Evolutionary conservation across 2,113 vertebrate genomes (phyloP).

Genomic region (Protobothrops flavoviridis): DNA sequence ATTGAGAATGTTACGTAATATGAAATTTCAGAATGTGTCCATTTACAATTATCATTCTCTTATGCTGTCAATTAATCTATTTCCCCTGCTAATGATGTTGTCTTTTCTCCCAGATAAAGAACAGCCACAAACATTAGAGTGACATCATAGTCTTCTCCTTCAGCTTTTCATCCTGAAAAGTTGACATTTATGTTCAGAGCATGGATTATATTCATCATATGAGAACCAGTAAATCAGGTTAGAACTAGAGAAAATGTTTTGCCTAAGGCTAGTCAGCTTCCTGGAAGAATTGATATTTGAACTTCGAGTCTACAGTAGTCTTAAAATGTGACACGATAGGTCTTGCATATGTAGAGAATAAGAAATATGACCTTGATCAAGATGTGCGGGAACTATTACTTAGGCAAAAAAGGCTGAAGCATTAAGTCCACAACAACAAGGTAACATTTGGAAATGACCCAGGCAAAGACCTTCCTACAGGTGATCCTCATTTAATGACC

Average conservation of each 20-base stretch:
- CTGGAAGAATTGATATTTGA: neutral
- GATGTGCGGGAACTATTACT: neutral
- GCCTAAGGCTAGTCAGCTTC: neutral
- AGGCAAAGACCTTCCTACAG: neutral
- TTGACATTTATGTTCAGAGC: neutral
- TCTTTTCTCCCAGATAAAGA: neutral
- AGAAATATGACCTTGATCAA: neutral
- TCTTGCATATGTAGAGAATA: neutral
- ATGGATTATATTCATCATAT: neutral
- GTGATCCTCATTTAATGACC: neutral
- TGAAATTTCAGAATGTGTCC: neutral
- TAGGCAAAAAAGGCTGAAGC: neutral
- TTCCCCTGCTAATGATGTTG: neutral
- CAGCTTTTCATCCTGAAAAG: neutral
- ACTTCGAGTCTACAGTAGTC: neutral
- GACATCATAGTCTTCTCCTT: neutral
- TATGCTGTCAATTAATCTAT: neutral
- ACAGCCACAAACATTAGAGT: neutral
- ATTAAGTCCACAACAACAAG: neutral
- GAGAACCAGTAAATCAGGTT: neutral
- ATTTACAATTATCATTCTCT: neutral
- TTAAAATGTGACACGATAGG: neutral
- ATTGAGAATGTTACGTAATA: neutral
- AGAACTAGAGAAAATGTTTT: neutral
- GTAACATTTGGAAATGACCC: neutral